Conservation (phyloP, 1,140 invertebrate species). For the Laodelphax striatellus region DNA sequence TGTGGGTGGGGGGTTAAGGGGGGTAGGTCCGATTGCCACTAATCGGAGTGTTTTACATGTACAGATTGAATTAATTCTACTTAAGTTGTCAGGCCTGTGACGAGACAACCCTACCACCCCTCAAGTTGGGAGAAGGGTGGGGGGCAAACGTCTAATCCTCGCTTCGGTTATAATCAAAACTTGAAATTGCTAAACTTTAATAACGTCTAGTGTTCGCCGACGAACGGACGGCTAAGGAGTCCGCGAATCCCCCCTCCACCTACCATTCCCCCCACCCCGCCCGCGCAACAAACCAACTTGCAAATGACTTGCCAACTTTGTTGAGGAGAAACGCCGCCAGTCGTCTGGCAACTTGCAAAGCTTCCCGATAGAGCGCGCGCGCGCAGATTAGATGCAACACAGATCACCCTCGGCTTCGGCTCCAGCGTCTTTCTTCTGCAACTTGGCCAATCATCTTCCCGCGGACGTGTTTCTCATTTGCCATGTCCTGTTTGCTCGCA, state of each 20-base stretch:
- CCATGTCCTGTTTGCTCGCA: too few species aligned
- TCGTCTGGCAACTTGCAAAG: not conserved
- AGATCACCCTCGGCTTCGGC: not conserved
- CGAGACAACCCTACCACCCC: not conserved
- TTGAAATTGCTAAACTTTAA: constrained; percentile 15
- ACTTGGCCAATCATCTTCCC: too few species aligned
- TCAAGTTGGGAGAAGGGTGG: not conserved
- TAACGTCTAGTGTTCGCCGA: constrained; percentile 11
- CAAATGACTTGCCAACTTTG: not conserved
- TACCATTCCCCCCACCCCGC: not conserved
- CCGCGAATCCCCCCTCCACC: not conserved
- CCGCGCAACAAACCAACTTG: not conserved
- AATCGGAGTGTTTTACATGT: constrained; percentile 6
- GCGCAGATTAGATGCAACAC: not conserved
- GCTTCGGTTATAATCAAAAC: constrained; percentile 12
- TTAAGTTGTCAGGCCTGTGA: not conserved
- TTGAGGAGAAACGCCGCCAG: not conserved
- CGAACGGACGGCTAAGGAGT: constrained; percentile 8
- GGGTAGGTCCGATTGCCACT: not conserved
- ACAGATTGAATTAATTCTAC: constrained; percentile 7
- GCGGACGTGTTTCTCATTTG: too few species aligned
- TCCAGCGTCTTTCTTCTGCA: not conserved
- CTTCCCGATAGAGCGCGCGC: not conserved
- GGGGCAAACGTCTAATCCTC: not conserved
- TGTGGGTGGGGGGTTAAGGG: not conserved